Percentiles rank a stretch among this genome's conserved stretches.
Conservation (phyloP, 2,888 invertebrate species). For the Formica aserva region DNA sequence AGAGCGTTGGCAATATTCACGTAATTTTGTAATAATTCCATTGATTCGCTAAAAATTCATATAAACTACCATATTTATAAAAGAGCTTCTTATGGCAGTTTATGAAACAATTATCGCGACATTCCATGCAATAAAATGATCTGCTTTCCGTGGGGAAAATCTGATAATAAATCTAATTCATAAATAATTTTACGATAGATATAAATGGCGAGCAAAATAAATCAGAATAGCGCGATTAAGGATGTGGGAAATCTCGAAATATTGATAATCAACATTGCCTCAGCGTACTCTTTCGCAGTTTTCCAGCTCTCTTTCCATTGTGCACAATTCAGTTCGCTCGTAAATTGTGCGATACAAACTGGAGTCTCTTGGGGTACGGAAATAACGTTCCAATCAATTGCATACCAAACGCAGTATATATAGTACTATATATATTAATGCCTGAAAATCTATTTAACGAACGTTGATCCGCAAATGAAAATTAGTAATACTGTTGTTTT, state of each 20-base stretch:
- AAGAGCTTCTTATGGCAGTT: constrained; percentile 13
- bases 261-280: constrained; percentile 36
- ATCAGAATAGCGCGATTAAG: constrained; percentile 28
- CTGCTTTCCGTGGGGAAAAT: not conserved
- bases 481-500: constrained; percentile 35
- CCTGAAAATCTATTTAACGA: constrained; percentile 27
- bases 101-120: not conserved
- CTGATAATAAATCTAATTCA: constrained; percentile 35
- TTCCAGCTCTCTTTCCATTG: not conserved
- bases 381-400: constrained; percentile 70
- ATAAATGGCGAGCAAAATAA: not conserved
- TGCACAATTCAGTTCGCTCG: constrained; percentile 65
- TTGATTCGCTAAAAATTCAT: constrained; percentile 14
- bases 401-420: not conserved
- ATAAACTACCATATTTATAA: constrained; percentile 11
- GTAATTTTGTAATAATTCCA: not conserved
- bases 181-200: constrained; percentile 29
- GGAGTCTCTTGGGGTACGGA: constrained; percentile 49
- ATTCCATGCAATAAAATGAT: constrained; percentile 16
- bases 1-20: constrained; percentile 1
- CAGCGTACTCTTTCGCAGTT: constrained; percentile 37
- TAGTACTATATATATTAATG: not conserved
- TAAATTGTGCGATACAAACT: constrained; percentile 63
- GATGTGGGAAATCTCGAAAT: constrained; percentile 4
- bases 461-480: constrained; percentile 4